Base-by-base conservation (phyloP, 2,797 vertebrate genomes). In the Takifugu rubripes region DNA sequence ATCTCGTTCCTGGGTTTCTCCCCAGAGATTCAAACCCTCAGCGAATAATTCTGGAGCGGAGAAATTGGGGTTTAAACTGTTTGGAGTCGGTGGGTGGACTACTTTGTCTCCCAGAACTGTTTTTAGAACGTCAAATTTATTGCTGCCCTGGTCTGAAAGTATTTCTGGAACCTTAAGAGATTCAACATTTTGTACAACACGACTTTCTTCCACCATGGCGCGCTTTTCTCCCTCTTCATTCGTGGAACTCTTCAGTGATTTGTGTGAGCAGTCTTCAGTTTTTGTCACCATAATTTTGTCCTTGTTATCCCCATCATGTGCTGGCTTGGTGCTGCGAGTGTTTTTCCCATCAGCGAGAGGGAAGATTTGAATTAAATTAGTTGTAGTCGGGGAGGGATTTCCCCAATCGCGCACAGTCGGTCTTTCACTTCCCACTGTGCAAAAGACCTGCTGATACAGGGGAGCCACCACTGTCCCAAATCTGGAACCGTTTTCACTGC, bases 381-480 rank as follows among this genome's bases (percentile, higher is more conserved):
- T 64, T 15, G 68, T 16, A 12, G 56, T 56, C 26, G 6, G 16
- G 15, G 15, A 47, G 66, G 56, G 52, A 67, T 67, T 67, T 59
- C 45, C 43, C 59, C 14, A 1, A 47, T 69, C 63, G 42, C 50
- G 59, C 8, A 52, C 2, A 0, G 12, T 64, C 52, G 66, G 65
- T 60, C 53, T 83, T 61, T 84, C 75, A 61, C 49, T 63, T 73
- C 72, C 72, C 52, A 46, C 66, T 67, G 60, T 77, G 60, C 74
- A 57, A 64, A 84, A 87, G 63, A 77, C 75, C 65, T 89, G 87
- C 59, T 73, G 77, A 55, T 91, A 90, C 66, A 88, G 71, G 0
- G 89, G 87, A 47, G 88, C 86, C 36, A 88, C 74, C 74, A 89
- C 81, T 1, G 78, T 89, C 25, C 80, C 84, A 75, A 90, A 91